Evolutionary conservation across 92 coral and sea anemone genomes (phyloP).

Genomic region (Actinernus sp.): DNA sequence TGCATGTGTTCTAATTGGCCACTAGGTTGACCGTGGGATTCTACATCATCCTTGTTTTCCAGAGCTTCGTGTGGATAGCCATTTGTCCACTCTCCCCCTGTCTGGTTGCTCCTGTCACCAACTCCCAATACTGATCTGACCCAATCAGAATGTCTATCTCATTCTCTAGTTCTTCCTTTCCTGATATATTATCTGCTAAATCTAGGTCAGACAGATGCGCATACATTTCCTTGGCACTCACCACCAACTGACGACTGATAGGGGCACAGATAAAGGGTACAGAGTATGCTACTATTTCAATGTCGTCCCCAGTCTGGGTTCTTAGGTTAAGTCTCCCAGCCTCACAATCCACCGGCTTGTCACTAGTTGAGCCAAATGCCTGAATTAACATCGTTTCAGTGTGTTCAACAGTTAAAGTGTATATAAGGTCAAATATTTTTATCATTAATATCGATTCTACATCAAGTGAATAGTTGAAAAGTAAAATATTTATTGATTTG

Average conservation of each 20-base stretch:
- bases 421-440: no score
- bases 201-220: slow-evolving; percentile 44
- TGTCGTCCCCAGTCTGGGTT: slow-evolving; percentile 17
- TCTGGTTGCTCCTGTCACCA: slow-evolving; percentile 49
- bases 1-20: neutral
- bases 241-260: slow-evolving; percentile 37
- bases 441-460: no score
- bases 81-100: slow-evolving; percentile 52
- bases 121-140: slow-evolving; percentile 67
- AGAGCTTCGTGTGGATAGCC: slow-evolving; percentile 50
- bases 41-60: no score
- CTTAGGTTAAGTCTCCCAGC: slow-evolving; percentile 37
- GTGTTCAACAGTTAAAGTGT: slow-evolving; percentile 27
- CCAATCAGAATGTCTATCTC: slow-evolving; percentile 77
- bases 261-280: slow-evolving; percentile 66
- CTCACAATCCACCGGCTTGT: slow-evolving; percentile 34
- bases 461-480: no score
- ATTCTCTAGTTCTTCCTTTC: slow-evolving; percentile 29
- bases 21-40: neutral
- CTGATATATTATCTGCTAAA: slow-evolving; percentile 39
- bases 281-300: slow-evolving; percentile 46
- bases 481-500: no score
- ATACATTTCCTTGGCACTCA: slow-evolving; percentile 29
- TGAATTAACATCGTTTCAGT: slow-evolving; percentile 61
- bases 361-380: slow-evolving; percentile 56